Evolutionary conservation across 2,113 vertebrate genomes (phyloP).

Genomic region (Sorex araneus): DNA sequence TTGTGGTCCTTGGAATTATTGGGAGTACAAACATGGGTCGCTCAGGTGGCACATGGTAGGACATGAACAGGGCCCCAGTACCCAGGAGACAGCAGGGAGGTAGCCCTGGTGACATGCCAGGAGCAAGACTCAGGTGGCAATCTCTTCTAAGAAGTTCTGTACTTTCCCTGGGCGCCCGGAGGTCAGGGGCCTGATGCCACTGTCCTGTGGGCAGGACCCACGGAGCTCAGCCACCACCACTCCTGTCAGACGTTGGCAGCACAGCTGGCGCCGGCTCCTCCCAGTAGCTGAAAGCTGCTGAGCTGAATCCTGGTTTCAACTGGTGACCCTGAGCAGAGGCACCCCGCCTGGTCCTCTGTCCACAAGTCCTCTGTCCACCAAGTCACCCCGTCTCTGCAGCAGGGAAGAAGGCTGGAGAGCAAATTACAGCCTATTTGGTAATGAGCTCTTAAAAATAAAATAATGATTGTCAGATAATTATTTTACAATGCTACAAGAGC

Average conservation of each 20-base stretch:
- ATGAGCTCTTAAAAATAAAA: conserved; percentile 82
- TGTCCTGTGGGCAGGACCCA: conserved; percentile 41
- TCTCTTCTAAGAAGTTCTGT: conserved; percentile 31
- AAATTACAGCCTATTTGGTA: conserved; percentile 72
- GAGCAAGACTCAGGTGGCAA: neutral
- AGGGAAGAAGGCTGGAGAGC: conserved; percentile 47
- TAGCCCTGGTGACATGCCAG: neutral
- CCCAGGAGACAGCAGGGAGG: neutral
- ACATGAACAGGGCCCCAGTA: neutral
- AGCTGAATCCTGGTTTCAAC: conserved; percentile 61
- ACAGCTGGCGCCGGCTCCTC: conserved; percentile 32
- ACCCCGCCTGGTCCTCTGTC: conserved; percentile 39
- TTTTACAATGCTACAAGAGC: conserved; percentile 74
- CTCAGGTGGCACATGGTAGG: neutral
- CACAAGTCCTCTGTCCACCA: neutral
- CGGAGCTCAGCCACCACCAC: conserved; percentile 4
- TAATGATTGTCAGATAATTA: conserved; percentile 75
- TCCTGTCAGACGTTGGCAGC: neutral
- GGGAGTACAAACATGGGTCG: neutral
- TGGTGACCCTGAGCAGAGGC: conserved; percentile 36
- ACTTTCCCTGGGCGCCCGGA: conserved; percentile 13
- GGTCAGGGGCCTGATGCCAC: conserved; percentile 10
- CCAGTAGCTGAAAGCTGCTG: conserved; percentile 30
- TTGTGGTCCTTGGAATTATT: neutral
- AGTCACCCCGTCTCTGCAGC: conserved; percentile 34